phyloP scores from a whole-genome alignment of 2,888 invertebrate genomes.

The Phoronis australis region DNA sequence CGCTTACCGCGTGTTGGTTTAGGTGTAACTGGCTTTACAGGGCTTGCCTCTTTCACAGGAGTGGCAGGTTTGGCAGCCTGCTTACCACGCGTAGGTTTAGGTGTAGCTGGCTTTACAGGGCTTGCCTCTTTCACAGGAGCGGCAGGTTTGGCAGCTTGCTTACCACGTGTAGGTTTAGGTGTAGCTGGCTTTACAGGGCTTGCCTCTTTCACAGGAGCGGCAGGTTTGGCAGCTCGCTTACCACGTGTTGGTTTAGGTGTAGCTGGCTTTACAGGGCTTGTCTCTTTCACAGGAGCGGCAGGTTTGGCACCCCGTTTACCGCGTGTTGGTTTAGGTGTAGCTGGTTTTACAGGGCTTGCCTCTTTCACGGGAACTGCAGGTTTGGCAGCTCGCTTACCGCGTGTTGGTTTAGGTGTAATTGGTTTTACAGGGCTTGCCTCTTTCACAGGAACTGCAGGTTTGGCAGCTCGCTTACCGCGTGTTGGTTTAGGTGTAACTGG shows the following conservation, averaged over 20 bases:
- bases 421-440: conserved; percentile 2
- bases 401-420: conserved; percentile 1
- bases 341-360: conserved; percentile 8
- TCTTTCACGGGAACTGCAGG: conserved; percentile 7
- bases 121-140: neutral
- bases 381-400: neutral
- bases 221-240: conserved; percentile 6
- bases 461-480: neutral
- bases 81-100: neutral
- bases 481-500: neutral
- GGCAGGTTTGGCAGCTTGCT: neutral
- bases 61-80: neutral
- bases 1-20: neutral
- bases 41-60: conserved; percentile 1
- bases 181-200: conserved; percentile 4
- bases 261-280: conserved; percentile 2
- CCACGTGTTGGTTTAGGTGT: neutral
- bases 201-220: conserved; percentile 2
- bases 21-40: conserved; percentile 5
- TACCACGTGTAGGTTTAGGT: conserved; percentile 1
- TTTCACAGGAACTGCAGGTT: no score
- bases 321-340: neutral
- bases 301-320: neutral
- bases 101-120: conserved; percentile 4
- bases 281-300: conserved; percentile 1